Conservation (phyloP, 1,140 invertebrate genomes). For the Akabosia matsudoensis region DNA sequence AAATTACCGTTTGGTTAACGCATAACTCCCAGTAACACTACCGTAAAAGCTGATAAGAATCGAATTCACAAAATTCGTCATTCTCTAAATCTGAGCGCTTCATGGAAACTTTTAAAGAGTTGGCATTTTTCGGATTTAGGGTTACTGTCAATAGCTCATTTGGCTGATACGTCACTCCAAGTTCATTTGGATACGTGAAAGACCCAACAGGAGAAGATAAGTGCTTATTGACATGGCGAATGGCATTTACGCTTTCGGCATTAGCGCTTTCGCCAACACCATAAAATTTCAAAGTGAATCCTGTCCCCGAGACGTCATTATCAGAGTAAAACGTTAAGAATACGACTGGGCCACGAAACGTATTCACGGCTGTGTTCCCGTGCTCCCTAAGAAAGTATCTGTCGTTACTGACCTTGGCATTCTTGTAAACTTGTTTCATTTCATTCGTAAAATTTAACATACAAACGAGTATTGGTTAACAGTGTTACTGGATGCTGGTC, state of each 20-base stretch:
- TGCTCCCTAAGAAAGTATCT: no score
- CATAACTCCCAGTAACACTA: background rate
- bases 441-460: background rate
- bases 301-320: background rate
- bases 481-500: constrained; percentile 17
- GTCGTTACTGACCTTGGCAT: no score
- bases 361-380: background rate
- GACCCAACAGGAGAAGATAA: background rate
- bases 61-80: constrained; percentile 27
- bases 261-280: constrained; percentile 17
- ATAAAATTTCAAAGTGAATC: constrained; percentile 30
- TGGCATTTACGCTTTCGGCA: constrained; percentile 1
- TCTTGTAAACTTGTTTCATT: no score
- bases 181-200: background rate
- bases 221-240: constrained; percentile 27
- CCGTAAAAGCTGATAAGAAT: constrained; percentile 31
- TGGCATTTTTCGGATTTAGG: background rate
- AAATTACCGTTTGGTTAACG: constrained; percentile 19
- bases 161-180: background rate
- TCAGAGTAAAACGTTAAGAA: constrained; percentile 24
- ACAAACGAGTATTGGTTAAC: background rate
- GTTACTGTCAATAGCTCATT: constrained; percentile 14
- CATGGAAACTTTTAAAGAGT: background rate
- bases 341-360: constrained; percentile 10
- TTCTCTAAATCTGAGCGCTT: constrained; percentile 20